Percentiles rank a stretch among this genome's conserved stretches.
Evolutionary conservation across 2,888 invertebrate species (phyloP).

Genomic region (Norana najaformis): DNA sequence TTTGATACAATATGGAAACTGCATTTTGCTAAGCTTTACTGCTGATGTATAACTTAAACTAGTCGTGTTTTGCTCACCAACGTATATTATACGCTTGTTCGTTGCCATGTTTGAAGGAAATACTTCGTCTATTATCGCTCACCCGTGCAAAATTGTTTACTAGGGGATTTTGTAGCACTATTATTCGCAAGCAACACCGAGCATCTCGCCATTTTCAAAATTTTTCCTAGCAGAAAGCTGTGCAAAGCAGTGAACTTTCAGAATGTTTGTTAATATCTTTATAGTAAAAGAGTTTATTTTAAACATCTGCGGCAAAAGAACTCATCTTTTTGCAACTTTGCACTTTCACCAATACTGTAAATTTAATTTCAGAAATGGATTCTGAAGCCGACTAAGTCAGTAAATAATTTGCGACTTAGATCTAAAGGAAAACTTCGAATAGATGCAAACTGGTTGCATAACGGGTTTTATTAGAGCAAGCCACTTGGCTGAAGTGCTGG

Average conservation of each 20-base stretch:
- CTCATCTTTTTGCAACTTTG: no score
- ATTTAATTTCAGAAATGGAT: neutral
- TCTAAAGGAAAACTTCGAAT: no score
- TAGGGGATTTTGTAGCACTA: neutral
- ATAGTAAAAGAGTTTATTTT: neutral
- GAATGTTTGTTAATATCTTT: neutral
- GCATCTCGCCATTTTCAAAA: no score
- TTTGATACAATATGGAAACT: neutral
- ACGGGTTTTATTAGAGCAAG: neutral
- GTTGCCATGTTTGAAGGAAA: conserved; percentile 29
- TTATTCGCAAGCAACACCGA: no score
- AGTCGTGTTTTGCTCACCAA: conserved; percentile 49
- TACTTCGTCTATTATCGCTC: neutral
- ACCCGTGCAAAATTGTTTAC: neutral
- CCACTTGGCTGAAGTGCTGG: neutral
- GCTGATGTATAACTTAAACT: neutral
- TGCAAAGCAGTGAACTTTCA: neutral
- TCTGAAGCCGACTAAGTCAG: neutral
- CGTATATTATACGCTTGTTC: conserved; percentile 59
- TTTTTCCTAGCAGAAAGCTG: no score
- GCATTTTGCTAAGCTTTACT: neutral
- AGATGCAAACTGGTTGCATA: neutral
- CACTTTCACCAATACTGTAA: no score
- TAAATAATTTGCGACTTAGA: no score
- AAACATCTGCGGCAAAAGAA: no score